These are phyloP conservation scores for Myotis yumanensis DNA, from an alignment of 2,113 vertebrate species.

Conservation along the genomic window DNA sequence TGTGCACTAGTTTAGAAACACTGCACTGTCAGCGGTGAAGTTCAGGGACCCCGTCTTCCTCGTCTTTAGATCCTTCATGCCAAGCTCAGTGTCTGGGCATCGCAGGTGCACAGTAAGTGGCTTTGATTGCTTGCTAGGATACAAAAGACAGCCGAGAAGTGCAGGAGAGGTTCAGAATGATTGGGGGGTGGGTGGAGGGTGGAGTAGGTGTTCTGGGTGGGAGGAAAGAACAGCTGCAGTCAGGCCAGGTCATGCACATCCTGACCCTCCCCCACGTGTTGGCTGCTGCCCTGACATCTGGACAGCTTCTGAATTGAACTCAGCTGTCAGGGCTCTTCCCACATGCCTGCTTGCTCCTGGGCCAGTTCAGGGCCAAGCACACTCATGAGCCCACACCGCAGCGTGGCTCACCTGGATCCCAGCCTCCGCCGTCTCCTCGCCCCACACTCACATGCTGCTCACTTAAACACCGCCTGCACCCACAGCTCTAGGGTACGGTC, in stretches of 20 bases:
- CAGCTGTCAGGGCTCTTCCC: not conserved
- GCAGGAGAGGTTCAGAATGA: not conserved
- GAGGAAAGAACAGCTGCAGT: not conserved
- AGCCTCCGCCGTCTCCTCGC: not conserved
- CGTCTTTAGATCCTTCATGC: not conserved
- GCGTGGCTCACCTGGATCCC: not conserved
- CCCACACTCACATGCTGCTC: not conserved
- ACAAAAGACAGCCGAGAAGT: not conserved
- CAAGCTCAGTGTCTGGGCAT: not conserved
- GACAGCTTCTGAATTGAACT: not conserved
- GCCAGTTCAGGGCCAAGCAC: not conserved
- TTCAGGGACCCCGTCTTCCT: not conserved
- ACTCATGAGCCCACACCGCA: not conserved
- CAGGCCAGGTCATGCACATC: not conserved
- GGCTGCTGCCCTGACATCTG: not conserved
- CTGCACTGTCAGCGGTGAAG: not conserved
- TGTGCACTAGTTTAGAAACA: not conserved
- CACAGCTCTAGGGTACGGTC: not conserved
- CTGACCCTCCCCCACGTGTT: not conserved
- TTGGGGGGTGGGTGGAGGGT: fast-evolving
- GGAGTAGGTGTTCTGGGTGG: not conserved
- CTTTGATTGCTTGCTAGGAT: not conserved
- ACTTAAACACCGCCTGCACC: not conserved
- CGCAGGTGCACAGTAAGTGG: not conserved
- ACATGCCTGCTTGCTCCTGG: not conserved